Percentiles rank a stretch among this genome's conserved stretches.
These are phyloP conservation scores for Andrena fulva DNA, from an alignment of 2,888 invertebrate species.

Conservation along the genomic window DNA sequence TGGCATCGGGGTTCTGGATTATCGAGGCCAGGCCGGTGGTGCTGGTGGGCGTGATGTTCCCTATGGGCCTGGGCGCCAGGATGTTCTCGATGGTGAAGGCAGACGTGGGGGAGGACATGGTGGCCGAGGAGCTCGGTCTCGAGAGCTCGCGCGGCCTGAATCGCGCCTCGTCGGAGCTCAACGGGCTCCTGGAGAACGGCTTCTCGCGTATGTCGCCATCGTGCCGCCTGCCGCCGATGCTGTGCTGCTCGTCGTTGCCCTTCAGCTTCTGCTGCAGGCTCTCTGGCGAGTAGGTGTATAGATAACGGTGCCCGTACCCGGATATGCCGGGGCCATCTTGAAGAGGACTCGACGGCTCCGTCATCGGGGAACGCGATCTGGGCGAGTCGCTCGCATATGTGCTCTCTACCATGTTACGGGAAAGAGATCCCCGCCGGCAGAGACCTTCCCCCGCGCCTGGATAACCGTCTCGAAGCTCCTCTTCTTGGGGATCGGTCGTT, in stretches of 20 bases:
- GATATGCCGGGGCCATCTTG: constrained; percentile 78
- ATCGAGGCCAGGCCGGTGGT: constrained; percentile 68
- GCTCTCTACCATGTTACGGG: constrained; percentile 82
- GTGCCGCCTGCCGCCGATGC: constrained; percentile 62
- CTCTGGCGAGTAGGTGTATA: constrained; percentile 79
- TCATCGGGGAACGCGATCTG: constrained; percentile 83
- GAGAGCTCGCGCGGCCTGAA: constrained; percentile 70
- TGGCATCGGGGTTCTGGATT: constrained; percentile 66
- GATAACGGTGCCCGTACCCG: constrained; percentile 74
- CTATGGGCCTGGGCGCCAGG: constrained; percentile 89
- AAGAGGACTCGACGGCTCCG: constrained; percentile 81
- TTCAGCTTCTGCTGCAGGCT: constrained; percentile 73
- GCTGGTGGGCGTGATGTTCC: constrained; percentile 83
- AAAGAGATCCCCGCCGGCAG: background rate
- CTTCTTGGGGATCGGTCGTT: background rate
- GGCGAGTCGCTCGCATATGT: constrained; percentile 81
- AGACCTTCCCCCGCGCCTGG: background rate
- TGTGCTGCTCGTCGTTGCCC: constrained; percentile 58
- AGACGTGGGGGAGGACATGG: constrained; percentile 87
- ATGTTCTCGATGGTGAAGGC: constrained; percentile 95
- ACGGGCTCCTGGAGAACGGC: constrained; percentile 72
- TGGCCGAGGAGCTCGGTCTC: constrained; percentile 83
- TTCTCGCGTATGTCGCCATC: constrained; percentile 70
- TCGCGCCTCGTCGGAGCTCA: constrained; percentile 71
- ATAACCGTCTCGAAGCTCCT: background rate